phyloP scores from a whole-genome alignment of 2,797 vertebrate genomes.

The Gymnoscopelus microlampas region DNA sequence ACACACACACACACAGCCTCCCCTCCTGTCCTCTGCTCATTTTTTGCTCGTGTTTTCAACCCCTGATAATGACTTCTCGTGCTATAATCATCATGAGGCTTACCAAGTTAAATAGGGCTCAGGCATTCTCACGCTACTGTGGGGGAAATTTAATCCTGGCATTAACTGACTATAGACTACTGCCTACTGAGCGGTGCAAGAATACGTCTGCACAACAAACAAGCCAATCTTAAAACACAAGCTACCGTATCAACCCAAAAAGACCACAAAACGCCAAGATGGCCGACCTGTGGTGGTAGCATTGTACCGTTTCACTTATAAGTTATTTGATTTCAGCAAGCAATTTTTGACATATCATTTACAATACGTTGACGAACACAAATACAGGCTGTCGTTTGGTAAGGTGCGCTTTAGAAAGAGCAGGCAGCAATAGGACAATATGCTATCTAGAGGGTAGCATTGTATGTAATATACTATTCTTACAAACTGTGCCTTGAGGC shows the following conservation, averaged over 20 bases:
- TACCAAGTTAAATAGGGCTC: slow-evolving; percentile 77
- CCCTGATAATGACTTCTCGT: slow-evolving; percentile 73
- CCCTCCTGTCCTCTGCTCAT: slow-evolving; percentile 43
- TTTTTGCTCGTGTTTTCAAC: slow-evolving; percentile 62
- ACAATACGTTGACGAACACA: slow-evolving; percentile 18
- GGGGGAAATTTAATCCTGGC: slow-evolving; percentile 73
- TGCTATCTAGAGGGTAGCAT: slow-evolving; percentile 68
- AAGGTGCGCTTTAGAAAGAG: slow-evolving; percentile 55
- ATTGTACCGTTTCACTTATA: neutral
- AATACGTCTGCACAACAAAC: slow-evolving; percentile 61
- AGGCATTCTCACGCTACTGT: slow-evolving; percentile 75
- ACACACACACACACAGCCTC: slow-evolving; percentile 33
- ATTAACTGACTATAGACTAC: slow-evolving; percentile 70
- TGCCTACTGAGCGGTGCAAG: slow-evolving; percentile 58
- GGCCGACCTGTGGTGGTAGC: neutral
- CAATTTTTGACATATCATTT: neutral
- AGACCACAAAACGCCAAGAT: slow-evolving; percentile 8
- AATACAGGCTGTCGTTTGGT: slow-evolving; percentile 11
- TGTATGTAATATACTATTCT: slow-evolving; percentile 70
- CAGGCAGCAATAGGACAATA: slow-evolving; percentile 53
- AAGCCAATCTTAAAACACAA: slow-evolving; percentile 30
- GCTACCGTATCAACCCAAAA: slow-evolving; percentile 1
- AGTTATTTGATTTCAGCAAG: neutral
- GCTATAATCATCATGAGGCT: slow-evolving; percentile 79
- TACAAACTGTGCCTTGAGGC: slow-evolving; percentile 70